Conservation (phyloP, 1,140 invertebrate genomes). For the Metopolophium dirhodum region DNA sequence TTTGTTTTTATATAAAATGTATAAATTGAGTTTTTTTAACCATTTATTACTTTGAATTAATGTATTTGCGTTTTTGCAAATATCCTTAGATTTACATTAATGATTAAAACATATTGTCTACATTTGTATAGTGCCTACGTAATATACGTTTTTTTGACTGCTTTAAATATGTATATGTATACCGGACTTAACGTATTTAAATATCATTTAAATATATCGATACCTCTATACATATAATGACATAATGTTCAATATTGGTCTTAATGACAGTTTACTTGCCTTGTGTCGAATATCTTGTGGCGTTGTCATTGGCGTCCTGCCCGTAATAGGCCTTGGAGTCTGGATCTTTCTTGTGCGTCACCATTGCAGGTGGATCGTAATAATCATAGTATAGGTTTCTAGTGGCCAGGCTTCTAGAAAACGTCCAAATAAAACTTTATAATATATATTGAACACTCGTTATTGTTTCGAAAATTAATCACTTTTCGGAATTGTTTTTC, state of each 20-base stretch:
- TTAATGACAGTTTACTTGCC: background rate
- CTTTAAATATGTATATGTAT: no score
- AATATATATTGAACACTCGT: background rate
- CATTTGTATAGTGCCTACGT: no score
- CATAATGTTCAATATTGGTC: background rate
- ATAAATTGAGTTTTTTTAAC: no score
- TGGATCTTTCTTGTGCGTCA: constrained; percentile 36
- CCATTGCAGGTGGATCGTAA: constrained; percentile 33
- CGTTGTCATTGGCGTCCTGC: background rate
- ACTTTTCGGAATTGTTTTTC: no score
- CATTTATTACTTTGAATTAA: no score
- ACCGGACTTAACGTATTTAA: no score
- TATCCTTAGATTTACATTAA: no score
- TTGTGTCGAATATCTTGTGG: constrained; percentile 37
- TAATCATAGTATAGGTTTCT: constrained; percentile 50
- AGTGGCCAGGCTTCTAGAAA: constrained; percentile 38
- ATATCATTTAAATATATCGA: no score
- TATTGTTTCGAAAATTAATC: no score
- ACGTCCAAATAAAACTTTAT: background rate
- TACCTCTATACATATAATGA: background rate
- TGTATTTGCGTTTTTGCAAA: no score
- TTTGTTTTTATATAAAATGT: background rate
- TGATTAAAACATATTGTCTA: no score
- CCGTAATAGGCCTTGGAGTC: constrained; percentile 38
- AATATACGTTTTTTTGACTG: no score